phyloP scores from a whole-genome alignment of 2,888 invertebrate genomes.

The Boloria selene region DNA sequence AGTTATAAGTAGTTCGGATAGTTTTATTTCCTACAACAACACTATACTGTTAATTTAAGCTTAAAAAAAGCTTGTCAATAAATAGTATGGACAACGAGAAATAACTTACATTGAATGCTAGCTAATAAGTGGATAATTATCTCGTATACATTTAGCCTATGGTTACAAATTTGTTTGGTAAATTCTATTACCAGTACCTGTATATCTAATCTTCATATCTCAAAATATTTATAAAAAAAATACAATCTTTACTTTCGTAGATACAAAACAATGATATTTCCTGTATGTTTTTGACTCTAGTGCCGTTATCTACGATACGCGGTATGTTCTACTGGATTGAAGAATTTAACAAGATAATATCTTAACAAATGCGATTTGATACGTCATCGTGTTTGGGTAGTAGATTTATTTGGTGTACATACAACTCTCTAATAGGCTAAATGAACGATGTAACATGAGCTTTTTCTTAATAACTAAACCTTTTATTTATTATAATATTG shows the following conservation, averaged over 20 bases:
- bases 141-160: too few species aligned
- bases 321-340: constrained; percentile 78
- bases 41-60: too few species aligned
- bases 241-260: neutral
- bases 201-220: too few species aligned
- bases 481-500: constrained; percentile 52
- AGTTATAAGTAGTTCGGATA: too few species aligned
- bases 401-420: constrained; percentile 53
- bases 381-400: constrained; percentile 78
- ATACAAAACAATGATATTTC: constrained; percentile 55
- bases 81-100: too few species aligned
- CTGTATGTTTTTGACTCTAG: constrained; percentile 60
- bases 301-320: constrained; percentile 70
- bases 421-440: constrained; percentile 73
- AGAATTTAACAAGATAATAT: constrained; percentile 82
- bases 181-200: too few species aligned
- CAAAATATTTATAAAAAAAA: too few species aligned
- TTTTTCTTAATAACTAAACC: constrained; percentile 34
- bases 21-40: too few species aligned
- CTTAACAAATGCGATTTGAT: constrained; percentile 81
- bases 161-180: too few species aligned
- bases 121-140: too few species aligned
- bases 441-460: constrained; percentile 56
- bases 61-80: too few species aligned
- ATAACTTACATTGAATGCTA: too few species aligned